phyloP scores from a whole-genome alignment of 2,797 vertebrate species.

The Bradypodion pumilum region DNA sequence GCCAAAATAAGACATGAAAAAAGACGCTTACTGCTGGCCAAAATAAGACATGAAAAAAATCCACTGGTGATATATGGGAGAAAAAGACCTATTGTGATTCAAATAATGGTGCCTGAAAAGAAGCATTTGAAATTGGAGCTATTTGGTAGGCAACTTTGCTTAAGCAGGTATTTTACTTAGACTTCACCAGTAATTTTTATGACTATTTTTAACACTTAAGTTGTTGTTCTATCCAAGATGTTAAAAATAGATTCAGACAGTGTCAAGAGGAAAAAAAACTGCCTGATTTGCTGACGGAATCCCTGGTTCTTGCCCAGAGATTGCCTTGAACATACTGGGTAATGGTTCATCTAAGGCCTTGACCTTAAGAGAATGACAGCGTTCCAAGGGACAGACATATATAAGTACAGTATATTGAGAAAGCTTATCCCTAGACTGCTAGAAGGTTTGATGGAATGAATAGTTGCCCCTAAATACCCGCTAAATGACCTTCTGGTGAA shows the following conservation, averaged over 20 bases:
- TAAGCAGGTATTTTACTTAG: conserved; percentile 51
- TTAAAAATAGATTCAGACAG: conserved; percentile 50
- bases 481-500: background rate
- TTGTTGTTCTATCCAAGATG: conserved; percentile 23
- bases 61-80: conserved; percentile 27
- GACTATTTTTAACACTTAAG: conserved; percentile 54
- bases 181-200: conserved; percentile 42
- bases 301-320: no score
- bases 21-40: conserved; percentile 27
- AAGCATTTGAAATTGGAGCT: conserved; percentile 56
- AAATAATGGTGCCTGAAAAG: conserved; percentile 53
- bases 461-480: background rate
- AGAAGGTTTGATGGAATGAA: background rate
- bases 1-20: background rate
- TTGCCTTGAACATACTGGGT: background rate
- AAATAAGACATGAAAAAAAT: background rate
- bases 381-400: background rate
- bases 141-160: conserved; percentile 66
- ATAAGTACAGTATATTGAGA: background rate
- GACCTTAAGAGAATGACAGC: background rate
- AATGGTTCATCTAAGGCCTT: background rate
- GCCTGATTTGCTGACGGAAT: background rate
- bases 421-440: background rate
- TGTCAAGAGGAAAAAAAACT: conserved; percentile 5
- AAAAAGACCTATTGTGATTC: conserved; percentile 26